phyloP scores from a whole-genome alignment of 2,888 invertebrate genomes.

The Drosophila lutescens region DNA sequence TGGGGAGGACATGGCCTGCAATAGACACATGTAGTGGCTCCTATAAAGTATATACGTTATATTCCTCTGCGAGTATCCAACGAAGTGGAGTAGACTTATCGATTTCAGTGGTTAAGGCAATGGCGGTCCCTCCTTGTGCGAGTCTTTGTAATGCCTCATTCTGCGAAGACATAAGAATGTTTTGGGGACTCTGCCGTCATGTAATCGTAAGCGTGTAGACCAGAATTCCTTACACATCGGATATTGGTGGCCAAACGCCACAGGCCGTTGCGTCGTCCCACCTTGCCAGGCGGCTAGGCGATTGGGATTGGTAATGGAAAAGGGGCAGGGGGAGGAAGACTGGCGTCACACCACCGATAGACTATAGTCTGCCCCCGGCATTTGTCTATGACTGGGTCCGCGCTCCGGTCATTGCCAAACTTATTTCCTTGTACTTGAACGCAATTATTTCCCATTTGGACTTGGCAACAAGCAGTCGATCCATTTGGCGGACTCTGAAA shows the following conservation, averaged over 20 bases:
- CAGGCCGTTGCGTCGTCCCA: conserved; percentile 46
- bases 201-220: conserved; percentile 49
- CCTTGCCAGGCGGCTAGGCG: conserved; percentile 39
- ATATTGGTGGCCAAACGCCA: conserved; percentile 56
- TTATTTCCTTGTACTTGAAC: conserved; percentile 70
- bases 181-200: conserved; percentile 41
- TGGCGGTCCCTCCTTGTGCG: conserved; percentile 23
- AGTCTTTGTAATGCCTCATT: conserved; percentile 4
- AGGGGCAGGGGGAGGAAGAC: conserved; percentile 10
- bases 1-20: conserved; percentile 9
- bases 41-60: background rate
- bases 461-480: conserved; percentile 39
- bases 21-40: conserved; percentile 42
- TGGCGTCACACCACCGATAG: conserved; percentile 55
- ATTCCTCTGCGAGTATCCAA: conserved; percentile 4
- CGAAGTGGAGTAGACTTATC: conserved; percentile 55
- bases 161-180: conserved; percentile 72
- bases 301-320: conserved; percentile 6
- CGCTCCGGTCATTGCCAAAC: conserved; percentile 69
- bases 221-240: conserved; percentile 40
- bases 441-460: conserved; percentile 52
- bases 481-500: conserved; percentile 35
- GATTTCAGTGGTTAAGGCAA: conserved; percentile 45
- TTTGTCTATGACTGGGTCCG: conserved; percentile 35
- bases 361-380: conserved; percentile 7